phyloP scores from a whole-genome alignment of 2,888 invertebrate genomes.

The Hydropsyche betteni region DNA sequence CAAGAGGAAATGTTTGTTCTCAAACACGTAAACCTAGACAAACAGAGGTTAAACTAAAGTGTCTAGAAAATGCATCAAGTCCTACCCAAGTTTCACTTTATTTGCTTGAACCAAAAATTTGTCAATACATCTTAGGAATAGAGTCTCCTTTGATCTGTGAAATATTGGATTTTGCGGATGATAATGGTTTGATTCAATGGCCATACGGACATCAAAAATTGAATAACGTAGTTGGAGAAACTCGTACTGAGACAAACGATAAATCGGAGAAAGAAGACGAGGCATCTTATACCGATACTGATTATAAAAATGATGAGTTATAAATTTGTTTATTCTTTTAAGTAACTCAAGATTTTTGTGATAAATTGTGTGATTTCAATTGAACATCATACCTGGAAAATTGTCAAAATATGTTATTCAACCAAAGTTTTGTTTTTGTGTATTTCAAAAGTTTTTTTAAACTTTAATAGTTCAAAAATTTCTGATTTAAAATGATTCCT shows the following conservation, averaged over 20 bases:
- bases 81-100: constrained; percentile 87
- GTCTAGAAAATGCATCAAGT: constrained; percentile 74
- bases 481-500: too few relatives aligned
- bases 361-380: neutral
- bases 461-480: too few relatives aligned
- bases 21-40: constrained; percentile 79
- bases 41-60: constrained; percentile 88
- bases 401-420: too few relatives aligned
- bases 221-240: neutral
- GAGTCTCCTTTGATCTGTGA: constrained; percentile 92
- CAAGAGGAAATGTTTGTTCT: constrained; percentile 87
- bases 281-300: constrained; percentile 4
- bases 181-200: constrained; percentile 71
- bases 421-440: too few relatives aligned
- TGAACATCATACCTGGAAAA: too few relatives aligned
- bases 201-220: neutral
- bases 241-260: neutral
- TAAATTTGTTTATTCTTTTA: constrained; percentile 2
- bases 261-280: constrained; percentile 33
- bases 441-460: too few relatives aligned
- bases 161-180: constrained; percentile 82
- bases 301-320: constrained; percentile 26
- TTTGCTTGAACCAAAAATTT: constrained; percentile 89
- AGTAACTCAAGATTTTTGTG: constrained; percentile 21
- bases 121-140: constrained; percentile 94